A percentile compares a stretch with the other conserved stretches of the same genome.
Evolutionary conservation across 2,888 invertebrate genomes (phyloP).

Genomic region (Synergus umbraculus): DNA sequence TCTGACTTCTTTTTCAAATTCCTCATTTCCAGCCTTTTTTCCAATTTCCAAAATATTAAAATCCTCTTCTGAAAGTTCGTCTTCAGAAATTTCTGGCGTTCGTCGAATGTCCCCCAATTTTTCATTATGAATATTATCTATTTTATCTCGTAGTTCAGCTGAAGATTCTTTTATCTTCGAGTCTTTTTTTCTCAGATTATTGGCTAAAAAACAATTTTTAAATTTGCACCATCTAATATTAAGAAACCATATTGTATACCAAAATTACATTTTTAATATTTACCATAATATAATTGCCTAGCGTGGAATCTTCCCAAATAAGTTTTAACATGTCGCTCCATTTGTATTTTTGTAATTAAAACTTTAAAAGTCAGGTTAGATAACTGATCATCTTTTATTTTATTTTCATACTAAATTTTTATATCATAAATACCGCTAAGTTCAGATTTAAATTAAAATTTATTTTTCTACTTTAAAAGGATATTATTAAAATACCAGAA

Average conservation of each 20-base stretch:
- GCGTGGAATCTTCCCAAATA: not conserved
- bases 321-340: conserved; percentile 7
- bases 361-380: not conserved
- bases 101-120: not conserved
- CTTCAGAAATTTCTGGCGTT: not conserved
- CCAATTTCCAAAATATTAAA: not conserved
- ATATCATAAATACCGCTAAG: no score
- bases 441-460: no score
- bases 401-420: not conserved
- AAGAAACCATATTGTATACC: no score
- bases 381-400: not conserved
- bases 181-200: not conserved
- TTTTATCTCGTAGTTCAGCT: not conserved
- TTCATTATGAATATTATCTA: not conserved
- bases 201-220: not conserved
- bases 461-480: no score
- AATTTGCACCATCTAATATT: no score
- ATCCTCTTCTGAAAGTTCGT: conserved; percentile 1
- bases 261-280: no score
- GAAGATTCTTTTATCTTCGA: not conserved
- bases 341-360: not conserved
- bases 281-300: not conserved
- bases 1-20: not conserved
- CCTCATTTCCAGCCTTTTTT: not conserved
- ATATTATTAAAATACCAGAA: no score